Percentiles rank a stretch among this genome's conserved stretches.
Evolutionary conservation across 2,888 invertebrate species (phyloP).

Genomic region (Lasioglossum lativentre): DNA sequence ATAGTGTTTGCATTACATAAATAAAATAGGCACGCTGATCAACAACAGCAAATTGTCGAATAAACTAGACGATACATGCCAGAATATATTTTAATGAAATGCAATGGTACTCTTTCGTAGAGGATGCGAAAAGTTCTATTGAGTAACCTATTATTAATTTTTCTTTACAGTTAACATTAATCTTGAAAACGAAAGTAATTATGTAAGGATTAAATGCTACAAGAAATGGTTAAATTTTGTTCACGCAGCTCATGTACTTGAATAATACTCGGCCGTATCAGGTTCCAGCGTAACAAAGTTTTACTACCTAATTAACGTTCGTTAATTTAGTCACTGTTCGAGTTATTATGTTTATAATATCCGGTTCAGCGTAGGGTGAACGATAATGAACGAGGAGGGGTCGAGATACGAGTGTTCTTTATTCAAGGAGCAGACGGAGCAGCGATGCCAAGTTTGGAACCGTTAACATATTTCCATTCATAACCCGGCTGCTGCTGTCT

Average conservation of each 20-base stretch:
- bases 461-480: constrained; percentile 76
- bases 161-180: neutral
- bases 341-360: constrained; percentile 22
- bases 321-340: constrained; percentile 23
- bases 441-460: constrained; percentile 65
- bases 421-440: constrained; percentile 32
- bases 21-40: too few species aligned
- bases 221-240: neutral
- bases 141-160: too few species aligned
- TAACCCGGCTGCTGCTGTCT: constrained; percentile 56
- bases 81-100: too few species aligned
- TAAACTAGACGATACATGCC: too few species aligned
- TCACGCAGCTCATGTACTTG: neutral
- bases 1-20: too few species aligned
- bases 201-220: neutral
- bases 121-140: too few species aligned
- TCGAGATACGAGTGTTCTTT: constrained; percentile 8
- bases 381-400: constrained; percentile 12
- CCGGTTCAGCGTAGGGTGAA: neutral
- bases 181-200: neutral
- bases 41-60: too few species aligned
- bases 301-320: neutral
- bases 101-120: too few species aligned
- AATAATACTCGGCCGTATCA: neutral
- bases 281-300: neutral